These are phyloP conservation scores for Aviceda subcristata DNA, from an alignment of 2,113 vertebrate genomes.

Conservation along the genomic window DNA sequence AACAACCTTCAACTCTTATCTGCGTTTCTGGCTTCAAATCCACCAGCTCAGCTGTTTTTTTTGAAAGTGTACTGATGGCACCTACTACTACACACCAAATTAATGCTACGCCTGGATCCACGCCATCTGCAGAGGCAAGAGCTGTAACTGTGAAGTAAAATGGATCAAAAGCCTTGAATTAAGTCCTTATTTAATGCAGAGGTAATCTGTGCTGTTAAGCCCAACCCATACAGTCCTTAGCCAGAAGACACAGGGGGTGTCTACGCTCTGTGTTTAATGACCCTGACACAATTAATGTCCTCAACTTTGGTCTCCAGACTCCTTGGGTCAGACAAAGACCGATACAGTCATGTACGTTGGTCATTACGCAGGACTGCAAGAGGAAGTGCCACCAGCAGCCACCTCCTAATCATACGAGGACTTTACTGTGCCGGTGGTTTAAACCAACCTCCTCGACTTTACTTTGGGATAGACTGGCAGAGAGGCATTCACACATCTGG, in stretches of 20 bases:
- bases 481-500: not conserved
- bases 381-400: not conserved
- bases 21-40: not conserved
- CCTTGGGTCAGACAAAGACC: not conserved
- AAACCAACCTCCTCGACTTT: not conserved
- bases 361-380: not conserved
- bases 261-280: not conserved
- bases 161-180: conserved; percentile 13
- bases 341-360: accelerated
- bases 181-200: conserved; percentile 8
- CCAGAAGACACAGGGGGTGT: not conserved
- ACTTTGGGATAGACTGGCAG: not conserved
- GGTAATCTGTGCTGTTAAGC: not conserved
- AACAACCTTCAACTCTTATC: conserved; percentile 21
- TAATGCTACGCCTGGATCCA: not conserved
- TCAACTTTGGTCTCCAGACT: not conserved
- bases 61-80: not conserved
- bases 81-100: not conserved
- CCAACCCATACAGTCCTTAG: not conserved
- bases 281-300: not conserved
- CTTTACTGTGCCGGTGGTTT: not conserved
- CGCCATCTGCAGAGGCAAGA: not conserved
- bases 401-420: not conserved
- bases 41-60: conserved; percentile 3
- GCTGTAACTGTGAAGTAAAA: not conserved